These are phyloP conservation scores for Dendrophyllia cribrosa DNA, from an alignment of 64 coral and sea anemone species.

Conservation along the genomic window DNA sequence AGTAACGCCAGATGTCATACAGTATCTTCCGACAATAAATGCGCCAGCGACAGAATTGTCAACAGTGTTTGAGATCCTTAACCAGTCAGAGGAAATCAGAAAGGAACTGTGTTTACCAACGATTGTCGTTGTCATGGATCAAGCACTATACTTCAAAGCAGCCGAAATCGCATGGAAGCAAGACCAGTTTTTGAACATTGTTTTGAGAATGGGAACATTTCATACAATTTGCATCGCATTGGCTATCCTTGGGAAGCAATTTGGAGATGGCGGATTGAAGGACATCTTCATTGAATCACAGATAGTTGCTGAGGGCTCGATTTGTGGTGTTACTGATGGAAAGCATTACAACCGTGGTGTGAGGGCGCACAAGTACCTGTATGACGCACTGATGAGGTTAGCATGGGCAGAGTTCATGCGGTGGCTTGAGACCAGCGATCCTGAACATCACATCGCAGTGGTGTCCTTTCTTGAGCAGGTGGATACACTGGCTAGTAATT, in stretches of 20 bases:
- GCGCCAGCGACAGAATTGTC: slow-evolving; percentile 60
- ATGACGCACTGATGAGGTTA: slow-evolving; percentile 48
- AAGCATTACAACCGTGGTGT: slow-evolving; percentile 25
- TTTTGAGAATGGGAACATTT: slow-evolving; percentile 38
- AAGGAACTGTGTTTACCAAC: slow-evolving; percentile 40
- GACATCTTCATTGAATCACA: slow-evolving; percentile 1
- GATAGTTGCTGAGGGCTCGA: slow-evolving; percentile 29
- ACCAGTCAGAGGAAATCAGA: slow-evolving; percentile 62
- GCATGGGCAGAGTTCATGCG: slow-evolving; percentile 1
- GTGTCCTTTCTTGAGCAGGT: neutral
- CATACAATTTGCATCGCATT: slow-evolving; percentile 11
- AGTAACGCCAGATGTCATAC: slow-evolving; percentile 48
- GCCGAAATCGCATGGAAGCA: slow-evolving; percentile 37
- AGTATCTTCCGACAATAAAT: slow-evolving; percentile 64
- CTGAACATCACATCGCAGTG: neutral
- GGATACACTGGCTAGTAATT: slow-evolving; percentile 10
- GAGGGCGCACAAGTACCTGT: slow-evolving; percentile 32
- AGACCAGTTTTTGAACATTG: neutral
- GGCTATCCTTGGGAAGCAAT: slow-evolving; percentile 37
- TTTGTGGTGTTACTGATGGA: slow-evolving; percentile 34
- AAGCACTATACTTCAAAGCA: slow-evolving; percentile 34
- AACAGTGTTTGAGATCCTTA: slow-evolving; percentile 57
- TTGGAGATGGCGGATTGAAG: slow-evolving; percentile 32
- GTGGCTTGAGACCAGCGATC: neutral
- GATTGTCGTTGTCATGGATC: slow-evolving; percentile 36